A percentile compares a stretch with the other conserved stretches of the same genome.
These are phyloP conservation scores for Dione vanillae DNA, from an alignment of 2,888 invertebrate genomes.

Conservation along the genomic window DNA sequence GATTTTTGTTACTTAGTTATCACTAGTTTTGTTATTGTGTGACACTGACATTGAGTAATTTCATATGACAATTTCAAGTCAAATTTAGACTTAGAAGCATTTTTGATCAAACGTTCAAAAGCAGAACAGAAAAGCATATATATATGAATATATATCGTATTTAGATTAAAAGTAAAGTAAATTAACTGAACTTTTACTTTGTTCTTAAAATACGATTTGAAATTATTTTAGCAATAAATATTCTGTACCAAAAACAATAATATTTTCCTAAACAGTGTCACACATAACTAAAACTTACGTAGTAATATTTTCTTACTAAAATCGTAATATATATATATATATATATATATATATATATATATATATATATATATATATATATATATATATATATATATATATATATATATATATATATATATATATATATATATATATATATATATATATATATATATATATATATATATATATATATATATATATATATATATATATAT, in stretches of 20 bases:
- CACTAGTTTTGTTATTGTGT: background rate
- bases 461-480: constrained; percentile 11
- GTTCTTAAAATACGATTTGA: too few relatives aligned
- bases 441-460: constrained; percentile 8
- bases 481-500: constrained; percentile 9
- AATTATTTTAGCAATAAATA: too few relatives aligned
- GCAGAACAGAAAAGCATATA: too few relatives aligned
- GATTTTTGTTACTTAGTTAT: background rate
- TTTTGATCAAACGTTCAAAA: too few relatives aligned
- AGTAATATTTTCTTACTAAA: background rate
- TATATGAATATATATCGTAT: too few relatives aligned
- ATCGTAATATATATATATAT: background rate
- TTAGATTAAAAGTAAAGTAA: too few relatives aligned
- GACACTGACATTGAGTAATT: constrained; percentile 1
- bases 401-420: constrained; percentile 11
- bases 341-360: constrained; percentile 11
- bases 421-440: constrained; percentile 9
- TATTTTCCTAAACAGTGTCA: background rate
- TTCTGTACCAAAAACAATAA: background rate
- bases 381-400: constrained; percentile 8
- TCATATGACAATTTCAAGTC: too few relatives aligned
- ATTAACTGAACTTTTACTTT: too few relatives aligned
- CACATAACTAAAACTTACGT: background rate
- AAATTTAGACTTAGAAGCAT: too few relatives aligned
- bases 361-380: constrained; percentile 9